Base-by-base conservation (phyloP, 2,888 invertebrate genomes). In the Apotomis capreana region DNA sequence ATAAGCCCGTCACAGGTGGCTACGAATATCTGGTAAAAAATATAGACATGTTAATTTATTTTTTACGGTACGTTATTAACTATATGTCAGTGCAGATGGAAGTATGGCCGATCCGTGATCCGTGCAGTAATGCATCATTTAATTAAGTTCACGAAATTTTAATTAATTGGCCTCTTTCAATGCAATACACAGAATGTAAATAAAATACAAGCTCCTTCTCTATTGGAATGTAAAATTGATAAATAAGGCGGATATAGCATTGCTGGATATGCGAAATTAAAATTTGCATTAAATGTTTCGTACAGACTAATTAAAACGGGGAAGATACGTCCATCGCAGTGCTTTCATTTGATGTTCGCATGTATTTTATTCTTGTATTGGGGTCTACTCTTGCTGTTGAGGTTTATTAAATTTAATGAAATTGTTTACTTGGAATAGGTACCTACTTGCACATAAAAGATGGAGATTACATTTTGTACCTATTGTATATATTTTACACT, bases 61-160 rank as follows among this genome's bases (percentile, higher is more conserved):
- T 67, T 68, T n/a, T 36, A 6, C 15, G 26, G 15, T 40, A 60
- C n/a, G 26, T 6, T 36, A 60, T 49, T 10, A 10, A 26, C 40
- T n/a, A 37, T 52, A 62, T 8, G 62, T 15, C 69, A 54, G 55
- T 26, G 2, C 26, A 26, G 26, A n/a, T 46, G 54, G 13, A 26
- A 57, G 36, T 54, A 60, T 68, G 57, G 15, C 15, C 44, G 40
- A 40, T 6, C 40, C 5, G 40, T 6, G 26, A 9, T 10, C 12
- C 55, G 8, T 61, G 55, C 71, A 74, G 73, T 74, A 69, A 73
- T 69, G 63, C 71, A 74, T 73, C 55, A 74, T 76, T 75, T 74
- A 75, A 80, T 76, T 74, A 78, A 68, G 65, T 67, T 64, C 55
- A 26, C 61, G 68, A 73, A 73, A 75, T 75, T 75, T 74, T 78